These are phyloP conservation scores for Mustela erminea DNA, from an alignment of 2,797 vertebrate genomes.

Conservation along the genomic window DNA sequence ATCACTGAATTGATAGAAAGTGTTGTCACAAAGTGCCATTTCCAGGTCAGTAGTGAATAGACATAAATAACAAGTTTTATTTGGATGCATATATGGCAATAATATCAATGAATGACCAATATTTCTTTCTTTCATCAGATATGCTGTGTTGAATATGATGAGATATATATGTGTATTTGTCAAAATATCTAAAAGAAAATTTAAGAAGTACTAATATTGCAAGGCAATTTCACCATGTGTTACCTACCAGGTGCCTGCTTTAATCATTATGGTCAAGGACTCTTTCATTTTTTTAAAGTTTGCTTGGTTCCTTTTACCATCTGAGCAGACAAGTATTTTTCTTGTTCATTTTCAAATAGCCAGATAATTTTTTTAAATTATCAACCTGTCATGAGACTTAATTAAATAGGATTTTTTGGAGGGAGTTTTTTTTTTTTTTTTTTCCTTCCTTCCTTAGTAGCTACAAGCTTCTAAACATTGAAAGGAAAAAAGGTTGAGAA, in stretches of 20 bases:
- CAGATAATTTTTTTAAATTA: constrained; percentile 1
- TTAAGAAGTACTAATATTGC: neutral
- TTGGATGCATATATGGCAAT: neutral
- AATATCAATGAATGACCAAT: neutral
- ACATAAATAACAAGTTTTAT: neutral
- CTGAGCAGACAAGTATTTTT: neutral
- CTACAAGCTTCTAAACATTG: neutral
- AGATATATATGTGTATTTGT: neutral
- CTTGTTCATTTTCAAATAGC: neutral
- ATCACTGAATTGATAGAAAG: neutral
- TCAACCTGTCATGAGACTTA: neutral
- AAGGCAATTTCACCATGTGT: neutral
- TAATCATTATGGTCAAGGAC: neutral
- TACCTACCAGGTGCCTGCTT: neutral
- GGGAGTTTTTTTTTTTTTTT: neutral
- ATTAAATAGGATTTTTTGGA: neutral
- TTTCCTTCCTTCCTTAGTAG: neutral
- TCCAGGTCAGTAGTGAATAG: neutral
- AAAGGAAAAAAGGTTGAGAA: neutral
- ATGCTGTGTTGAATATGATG: neutral
- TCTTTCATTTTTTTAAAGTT: neutral
- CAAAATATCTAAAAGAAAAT: neutral
- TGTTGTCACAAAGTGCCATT: neutral
- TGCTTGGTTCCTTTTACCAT: neutral
- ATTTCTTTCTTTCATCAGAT: neutral